Base-by-base conservation (phyloP, 2,797 vertebrate genomes). In the Phoxinus dragarum region DNA sequence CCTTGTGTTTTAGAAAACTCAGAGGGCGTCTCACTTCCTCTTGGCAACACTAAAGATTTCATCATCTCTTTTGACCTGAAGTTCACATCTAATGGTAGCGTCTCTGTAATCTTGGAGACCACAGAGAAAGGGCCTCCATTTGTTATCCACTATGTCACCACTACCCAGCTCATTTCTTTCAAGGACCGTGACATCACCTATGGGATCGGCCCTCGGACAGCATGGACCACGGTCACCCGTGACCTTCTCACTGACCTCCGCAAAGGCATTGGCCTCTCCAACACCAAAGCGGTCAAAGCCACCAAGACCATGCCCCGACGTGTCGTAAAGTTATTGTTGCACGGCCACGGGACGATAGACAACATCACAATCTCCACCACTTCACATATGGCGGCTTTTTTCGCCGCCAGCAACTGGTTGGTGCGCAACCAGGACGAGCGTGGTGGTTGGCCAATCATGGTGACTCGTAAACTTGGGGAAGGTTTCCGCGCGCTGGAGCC, bases 361-460 rank as follows among this genome's bases (percentile, higher is more conserved):
- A 99, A 99, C 52, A 42, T 99, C 84, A 98, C 98, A 21, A 94
- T 99, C 91, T 97, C 97, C 1, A 96, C 97, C 90, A 99, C 98
- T 0, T 96, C 98, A 0, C 98, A 99, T 95, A 98, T 96, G 95
- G 97, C 97, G 0, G 97, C 98, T 6, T 99, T 99, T 90, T 99
- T 97, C 0, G 96, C 98, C 0, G 98, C 98, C 87, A 99, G 98
- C 59, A 94, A 97, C 88, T 99, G 98, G 98, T 94, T 99, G 90
- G 93, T 98, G 44, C 96, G 95, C 82, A 99, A 99, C 95, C 98
- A 99, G 93, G 98, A 99, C n/a, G 97, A 98, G 47, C 95, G 93
- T 8, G 98, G 98, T 0, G 98, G 98, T 1, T 99, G 98, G 98
- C 98, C 98, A 64, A 99, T 99, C 90, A 97, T 97, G 96, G 98